These are phyloP conservation scores for Volucella zonaria DNA, from an alignment of 2,888 invertebrate genomes.

Conservation along the genomic window DNA sequence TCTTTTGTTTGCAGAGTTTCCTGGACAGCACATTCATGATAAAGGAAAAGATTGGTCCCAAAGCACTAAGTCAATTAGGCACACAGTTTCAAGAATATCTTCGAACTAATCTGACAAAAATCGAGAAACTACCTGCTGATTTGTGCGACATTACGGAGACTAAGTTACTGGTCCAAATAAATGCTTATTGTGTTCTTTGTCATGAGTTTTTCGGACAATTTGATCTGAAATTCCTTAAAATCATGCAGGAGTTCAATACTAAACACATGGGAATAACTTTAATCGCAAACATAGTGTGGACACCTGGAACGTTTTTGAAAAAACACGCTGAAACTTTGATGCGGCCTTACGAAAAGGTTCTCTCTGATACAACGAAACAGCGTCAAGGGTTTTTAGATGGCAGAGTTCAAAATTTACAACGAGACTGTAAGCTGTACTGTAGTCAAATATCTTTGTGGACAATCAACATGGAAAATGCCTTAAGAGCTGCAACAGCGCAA, in stretches of 20 bases:
- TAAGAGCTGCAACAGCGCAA: slow-evolving; percentile 83
- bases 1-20: slow-evolving; percentile 76
- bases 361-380: slow-evolving; percentile 81
- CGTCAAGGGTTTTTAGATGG: slow-evolving; percentile 85
- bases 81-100: slow-evolving; percentile 80
- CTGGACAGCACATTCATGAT: slow-evolving; percentile 77
- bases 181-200: slow-evolving; percentile 87
- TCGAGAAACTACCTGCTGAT: slow-evolving; percentile 84
- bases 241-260: slow-evolving; percentile 89
- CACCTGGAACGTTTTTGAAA: slow-evolving; percentile 91
- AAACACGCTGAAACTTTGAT: slow-evolving; percentile 85
- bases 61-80: slow-evolving; percentile 76
- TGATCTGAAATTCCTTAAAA: slow-evolving; percentile 90
- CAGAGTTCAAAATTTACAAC: slow-evolving; percentile 85
- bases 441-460: slow-evolving; percentile 85
- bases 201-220: slow-evolving; percentile 89
- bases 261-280: slow-evolving; percentile 92
- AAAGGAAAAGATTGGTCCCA: slow-evolving; percentile 76
- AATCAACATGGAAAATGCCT: slow-evolving; percentile 85
- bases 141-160: slow-evolving; percentile 86
- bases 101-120: slow-evolving; percentile 74
- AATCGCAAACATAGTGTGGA: slow-evolving; percentile 92
- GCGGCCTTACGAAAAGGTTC: slow-evolving; percentile 83
- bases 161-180: slow-evolving; percentile 86
- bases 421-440: slow-evolving; percentile 84